Evolutionary conservation across 2,113 vertebrate genomes (phyloP), one percentile per base, ranked within the genome.

Genomic region (Scophthalmus maximus): DNA sequence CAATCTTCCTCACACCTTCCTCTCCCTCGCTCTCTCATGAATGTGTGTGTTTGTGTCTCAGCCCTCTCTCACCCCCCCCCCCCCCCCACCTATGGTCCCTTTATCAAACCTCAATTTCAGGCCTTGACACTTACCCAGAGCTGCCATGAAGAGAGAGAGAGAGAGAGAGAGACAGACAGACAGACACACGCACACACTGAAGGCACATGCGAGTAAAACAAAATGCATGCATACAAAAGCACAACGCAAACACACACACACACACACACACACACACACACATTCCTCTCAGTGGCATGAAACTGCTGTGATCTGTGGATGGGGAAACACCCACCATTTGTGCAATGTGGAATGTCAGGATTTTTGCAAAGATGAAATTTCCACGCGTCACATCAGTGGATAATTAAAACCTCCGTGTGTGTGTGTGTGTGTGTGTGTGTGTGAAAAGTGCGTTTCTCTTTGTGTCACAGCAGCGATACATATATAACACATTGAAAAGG

Each of bases 261-360:
- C 64, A 62, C 63, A 50, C 40, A 51, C 53, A 56, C 40, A 20
- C 52, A 64, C 23, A 76, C 60, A 69, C 63, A 57, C 36, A 57
- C 53, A 56, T 42, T 44, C 60, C 52, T 68, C 79, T 82, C 70
- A 76, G 76, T 73, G 69, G 76, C 80, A 71, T 86, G 79, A 70
- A 70, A 68, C 78, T 81, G 86, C 81, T 84, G 60, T 78, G 81
- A 86, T 80, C 80, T 80, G 72, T 71, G 72, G 72, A 79, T 82
- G 81, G 83, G 89, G 87, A 89, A 90, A 91, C 87, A 90, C 87
- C 89, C 89, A 81, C 81, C 63, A 58, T 75, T 73, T 82, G 73
- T 72, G 77, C 70, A 61, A 64, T 53, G 68, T 73, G 44, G 53
- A 62, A 69, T 68, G 71, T 74, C 15, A 56, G 59, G 64, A 20